These are phyloP conservation scores for Channa maculata DNA, from an alignment of 2,113 vertebrate genomes.

Conservation along the genomic window DNA sequence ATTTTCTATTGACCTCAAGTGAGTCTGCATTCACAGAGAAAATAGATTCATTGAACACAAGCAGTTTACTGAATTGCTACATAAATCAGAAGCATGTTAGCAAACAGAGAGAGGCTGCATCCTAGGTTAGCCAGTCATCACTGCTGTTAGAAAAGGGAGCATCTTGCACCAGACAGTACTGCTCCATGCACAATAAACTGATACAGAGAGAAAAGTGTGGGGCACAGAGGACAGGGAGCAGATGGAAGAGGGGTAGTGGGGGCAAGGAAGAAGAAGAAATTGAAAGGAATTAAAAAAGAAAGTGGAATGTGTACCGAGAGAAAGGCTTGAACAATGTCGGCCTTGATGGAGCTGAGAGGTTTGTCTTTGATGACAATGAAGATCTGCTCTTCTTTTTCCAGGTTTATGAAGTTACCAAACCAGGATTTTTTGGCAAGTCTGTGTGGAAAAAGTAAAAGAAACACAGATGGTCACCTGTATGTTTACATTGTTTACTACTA, in stretches of 20 bases:
- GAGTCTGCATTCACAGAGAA: constrained; percentile 66
- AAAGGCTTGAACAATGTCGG: constrained; percentile 98
- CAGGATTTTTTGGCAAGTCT: constrained; percentile 99
- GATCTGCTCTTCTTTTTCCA: constrained; percentile 99
- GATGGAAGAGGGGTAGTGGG: background rate
- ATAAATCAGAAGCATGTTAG: constrained; percentile 72
- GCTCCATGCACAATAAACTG: background rate
- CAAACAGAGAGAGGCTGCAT: constrained; percentile 42
- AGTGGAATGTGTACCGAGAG: constrained; percentile 87
- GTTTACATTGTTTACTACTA: background rate
- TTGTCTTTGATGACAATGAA: constrained; percentile 99
- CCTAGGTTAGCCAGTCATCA: constrained; percentile 33
- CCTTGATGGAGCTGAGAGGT: constrained; percentile 98
- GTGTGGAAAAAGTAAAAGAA: constrained; percentile 17
- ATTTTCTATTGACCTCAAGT: constrained; percentile 80
- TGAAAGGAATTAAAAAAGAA: background rate
- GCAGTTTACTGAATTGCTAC: constrained; percentile 69
- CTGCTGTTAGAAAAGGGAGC: constrained; percentile 4
- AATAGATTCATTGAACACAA: constrained; percentile 67
- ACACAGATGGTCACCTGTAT: background rate
- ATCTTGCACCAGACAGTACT: constrained; percentile 27
- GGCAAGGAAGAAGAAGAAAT: background rate
- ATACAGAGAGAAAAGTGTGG: background rate
- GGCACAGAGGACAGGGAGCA: background rate
- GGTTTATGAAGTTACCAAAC: constrained; percentile 99